Base-by-base conservation (phyloP, 1,140 invertebrate species). In the Lasioglossum albipes region DNA sequence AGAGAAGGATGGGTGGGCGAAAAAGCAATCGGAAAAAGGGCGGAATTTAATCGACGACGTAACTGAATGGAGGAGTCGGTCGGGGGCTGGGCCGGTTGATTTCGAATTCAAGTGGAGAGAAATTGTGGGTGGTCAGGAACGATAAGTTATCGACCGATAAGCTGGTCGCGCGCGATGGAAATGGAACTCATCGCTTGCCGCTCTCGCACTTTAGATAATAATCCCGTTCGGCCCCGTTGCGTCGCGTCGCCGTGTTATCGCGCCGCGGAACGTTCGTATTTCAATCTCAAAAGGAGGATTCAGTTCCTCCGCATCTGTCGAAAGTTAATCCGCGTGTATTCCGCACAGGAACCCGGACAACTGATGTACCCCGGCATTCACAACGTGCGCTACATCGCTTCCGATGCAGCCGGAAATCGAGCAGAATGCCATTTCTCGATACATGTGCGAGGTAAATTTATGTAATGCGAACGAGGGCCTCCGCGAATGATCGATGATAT, bases 351-450 rank as follows among this genome's bases (percentile, higher is more conserved):
- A 82, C 94, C 95, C 49, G 95, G 95, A 70, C 93, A 95, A 75
- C 83, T 93, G 72, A 94, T 96, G 86, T 92, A 94, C 57, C 87
- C 91, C 49, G 95, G 95, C 13, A 87, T 94, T 76, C 95, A 96
- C 89, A 93, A 94, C 69, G 93, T 96, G 31, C 94, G 93, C 81
- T 96, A 96, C 87, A 93, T 95, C 74, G 95, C 95, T 57, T 94
- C 94, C 77, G 95, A 96, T 85, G 93, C 94, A 31, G 94, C 95
- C 74, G 95, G 95, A 79, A 94, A 94, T 89, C 94, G 93, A 87
- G 94, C 94, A 49, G 94, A 94, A 79, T 96, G 95, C 90, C 94
- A 94, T 87, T 96, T 96, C 90, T 94, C 94, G 12, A 93, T 96
- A 77, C 93, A 94, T 80, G 94, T 96, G 52, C 94, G 93, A 92